Evolutionary conservation across 2,113 vertebrate species (phyloP).

Genomic region (Glareola pratincola): DNA sequence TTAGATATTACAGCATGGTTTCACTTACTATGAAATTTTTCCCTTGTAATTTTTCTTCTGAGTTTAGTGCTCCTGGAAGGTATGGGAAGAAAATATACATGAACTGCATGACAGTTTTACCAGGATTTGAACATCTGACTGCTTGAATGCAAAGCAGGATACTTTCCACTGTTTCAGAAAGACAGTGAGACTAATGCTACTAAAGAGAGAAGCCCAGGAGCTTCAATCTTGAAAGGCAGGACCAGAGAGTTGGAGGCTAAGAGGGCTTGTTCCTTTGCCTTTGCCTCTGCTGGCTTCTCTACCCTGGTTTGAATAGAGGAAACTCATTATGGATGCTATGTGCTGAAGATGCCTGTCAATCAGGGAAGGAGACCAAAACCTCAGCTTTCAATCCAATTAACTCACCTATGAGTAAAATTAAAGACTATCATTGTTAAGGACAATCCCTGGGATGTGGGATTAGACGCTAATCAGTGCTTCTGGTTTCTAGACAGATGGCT

Average conservation of each 20-base stretch:
- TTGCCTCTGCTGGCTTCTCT: neutral
- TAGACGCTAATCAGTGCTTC: neutral
- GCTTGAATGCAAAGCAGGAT: neutral
- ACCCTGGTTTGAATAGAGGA: neutral
- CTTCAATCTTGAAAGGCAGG: neutral
- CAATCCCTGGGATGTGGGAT: neutral
- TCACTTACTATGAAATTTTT: neutral
- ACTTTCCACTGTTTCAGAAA: neutral
- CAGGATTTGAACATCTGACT: neutral
- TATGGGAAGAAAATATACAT: neutral
- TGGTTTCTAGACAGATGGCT: neutral
- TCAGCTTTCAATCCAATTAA: neutral
- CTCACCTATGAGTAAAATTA: neutral
- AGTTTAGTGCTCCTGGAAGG: neutral
- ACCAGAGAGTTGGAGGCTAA: neutral
- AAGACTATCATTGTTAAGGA: neutral
- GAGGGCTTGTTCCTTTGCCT: neutral
- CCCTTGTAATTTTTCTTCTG: conserved; percentile 7
- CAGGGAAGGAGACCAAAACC: neutral
- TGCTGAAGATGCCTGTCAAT: neutral
- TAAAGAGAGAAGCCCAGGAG: neutral
- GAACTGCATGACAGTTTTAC: neutral
- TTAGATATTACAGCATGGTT: neutral
- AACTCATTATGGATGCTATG: neutral
- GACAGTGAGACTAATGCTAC: neutral